Conservation (phyloP, 2,113 vertebrate species). For the Oplegnathus fasciatus region DNA sequence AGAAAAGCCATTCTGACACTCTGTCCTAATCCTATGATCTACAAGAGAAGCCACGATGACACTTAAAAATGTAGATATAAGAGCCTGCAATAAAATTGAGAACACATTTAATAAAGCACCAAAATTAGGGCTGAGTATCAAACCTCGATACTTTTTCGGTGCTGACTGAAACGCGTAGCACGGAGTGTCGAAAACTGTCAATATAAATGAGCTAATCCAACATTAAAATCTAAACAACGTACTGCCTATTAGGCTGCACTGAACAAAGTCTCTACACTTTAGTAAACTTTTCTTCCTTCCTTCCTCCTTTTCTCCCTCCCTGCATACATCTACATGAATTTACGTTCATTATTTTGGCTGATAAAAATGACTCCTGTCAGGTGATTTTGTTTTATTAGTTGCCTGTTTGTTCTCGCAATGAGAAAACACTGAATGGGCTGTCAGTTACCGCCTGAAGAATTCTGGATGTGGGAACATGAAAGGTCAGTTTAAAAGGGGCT, state of each 20-base stretch:
- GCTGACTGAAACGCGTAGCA: neutral
- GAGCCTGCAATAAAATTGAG: neutral
- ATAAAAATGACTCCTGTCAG: neutral
- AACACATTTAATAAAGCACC: neutral
- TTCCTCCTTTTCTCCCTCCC: too few species aligned
- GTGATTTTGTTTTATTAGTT: neutral
- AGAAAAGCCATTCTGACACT: conserved; percentile 17
- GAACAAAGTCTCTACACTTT: neutral
- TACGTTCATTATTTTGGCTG: neutral
- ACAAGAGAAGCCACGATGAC: conserved; percentile 1
- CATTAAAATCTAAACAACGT: too few species aligned
- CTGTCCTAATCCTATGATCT: conserved; percentile 8
- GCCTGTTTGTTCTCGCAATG: neutral
- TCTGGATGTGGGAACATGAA: conserved; percentile 37
- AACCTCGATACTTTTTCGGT: neutral
- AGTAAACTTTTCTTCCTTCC: neutral
- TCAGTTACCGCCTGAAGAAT: conserved; percentile 11
- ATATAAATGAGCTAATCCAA: neutral
- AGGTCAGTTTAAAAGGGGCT: conserved; percentile 30
- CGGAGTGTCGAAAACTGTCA: neutral
- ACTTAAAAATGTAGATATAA: neutral
- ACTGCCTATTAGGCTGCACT: neutral
- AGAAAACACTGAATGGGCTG: neutral
- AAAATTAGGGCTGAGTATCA: neutral
- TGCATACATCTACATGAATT: neutral